Percentiles rank a stretch among this genome's conserved stretches.
These are phyloP conservation scores for Hippocampus barbouri DNA, from an alignment of 2,113 vertebrate species.

Conservation along the genomic window DNA sequence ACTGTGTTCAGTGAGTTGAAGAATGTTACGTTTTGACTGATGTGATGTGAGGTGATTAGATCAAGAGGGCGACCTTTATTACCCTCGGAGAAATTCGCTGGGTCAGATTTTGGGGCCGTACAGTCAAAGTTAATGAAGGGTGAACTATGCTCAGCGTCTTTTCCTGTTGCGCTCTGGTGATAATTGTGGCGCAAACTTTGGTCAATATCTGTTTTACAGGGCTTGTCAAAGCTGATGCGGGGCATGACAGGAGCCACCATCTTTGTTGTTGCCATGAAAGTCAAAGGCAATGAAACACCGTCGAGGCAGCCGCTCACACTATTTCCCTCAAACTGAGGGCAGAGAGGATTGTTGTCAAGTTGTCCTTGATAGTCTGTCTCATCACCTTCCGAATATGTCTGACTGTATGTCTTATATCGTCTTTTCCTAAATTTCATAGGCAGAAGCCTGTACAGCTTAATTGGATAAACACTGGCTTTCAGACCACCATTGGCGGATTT, in stretches of 20 bases:
- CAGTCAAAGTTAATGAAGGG: conserved; percentile 77
- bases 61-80: conserved; percentile 67
- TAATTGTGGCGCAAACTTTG: conserved; percentile 35
- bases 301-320: conserved; percentile 62
- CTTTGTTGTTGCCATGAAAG: conserved; percentile 78
- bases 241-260: conserved; percentile 71
- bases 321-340: conserved; percentile 73
- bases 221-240: conserved; percentile 67
- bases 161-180: conserved; percentile 24
- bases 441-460: conserved; percentile 93
- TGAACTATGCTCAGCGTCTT: conserved; percentile 47
- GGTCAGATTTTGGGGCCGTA: conserved; percentile 74
- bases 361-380: conserved; percentile 63
- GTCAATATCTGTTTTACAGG: conserved; percentile 49
- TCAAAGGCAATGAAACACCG: conserved; percentile 63
- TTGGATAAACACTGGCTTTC: conserved; percentile 89
- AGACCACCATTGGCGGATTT: conserved; percentile 87
- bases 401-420: conserved; percentile 85
- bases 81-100: conserved; percentile 74
- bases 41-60: conserved; percentile 47
- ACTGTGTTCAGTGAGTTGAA: conserved; percentile 63
- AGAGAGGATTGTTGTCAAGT: conserved; percentile 67
- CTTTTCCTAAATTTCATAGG: conserved; percentile 93
- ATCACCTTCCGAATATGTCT: conserved; percentile 75
- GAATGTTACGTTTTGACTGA: conserved; percentile 49